phyloP scores from a whole-genome alignment of 2,113 vertebrate species.

The Salminus brasiliensis region DNA sequence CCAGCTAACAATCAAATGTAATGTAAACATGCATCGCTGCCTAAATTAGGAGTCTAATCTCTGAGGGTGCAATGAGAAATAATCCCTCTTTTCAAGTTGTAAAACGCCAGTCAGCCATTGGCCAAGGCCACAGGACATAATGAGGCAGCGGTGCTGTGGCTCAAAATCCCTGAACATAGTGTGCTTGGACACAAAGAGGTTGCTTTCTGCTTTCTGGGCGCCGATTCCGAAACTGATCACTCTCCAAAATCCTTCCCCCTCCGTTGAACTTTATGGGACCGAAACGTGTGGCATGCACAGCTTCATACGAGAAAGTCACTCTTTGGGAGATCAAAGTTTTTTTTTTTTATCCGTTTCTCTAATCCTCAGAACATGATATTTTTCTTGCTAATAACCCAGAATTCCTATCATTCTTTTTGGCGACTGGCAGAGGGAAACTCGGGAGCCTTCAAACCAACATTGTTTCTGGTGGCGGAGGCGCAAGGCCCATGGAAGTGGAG shows the following conservation, averaged over 20 bases:
- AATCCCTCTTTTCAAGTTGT: constrained; percentile 35
- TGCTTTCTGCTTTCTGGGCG: constrained; percentile 43
- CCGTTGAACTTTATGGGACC: constrained; percentile 34
- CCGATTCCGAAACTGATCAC: constrained; percentile 21
- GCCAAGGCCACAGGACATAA: constrained; percentile 28
- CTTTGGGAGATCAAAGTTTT: constrained; percentile 41
- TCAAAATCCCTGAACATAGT: constrained; percentile 32
- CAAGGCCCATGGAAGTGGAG: constrained; percentile 16
- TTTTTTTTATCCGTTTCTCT: constrained; percentile 25
- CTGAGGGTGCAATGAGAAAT: constrained; percentile 8
- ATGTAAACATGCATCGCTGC: constrained; percentile 33
- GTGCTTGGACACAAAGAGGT: constrained; percentile 35
- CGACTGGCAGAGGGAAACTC: constrained; percentile 41
- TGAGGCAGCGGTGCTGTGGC: constrained; percentile 11
- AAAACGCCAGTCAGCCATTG: constrained; percentile 20
- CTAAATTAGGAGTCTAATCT: constrained; percentile 30
- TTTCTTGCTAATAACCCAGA: constrained; percentile 49
- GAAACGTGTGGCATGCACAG: background rate
- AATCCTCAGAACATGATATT: constrained; percentile 55
- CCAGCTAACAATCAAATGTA: constrained; percentile 34
- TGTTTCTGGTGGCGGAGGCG: constrained; percentile 31
- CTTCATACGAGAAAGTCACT: constrained; percentile 34
- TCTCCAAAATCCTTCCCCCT: constrained; percentile 39
- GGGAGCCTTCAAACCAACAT: constrained; percentile 43
- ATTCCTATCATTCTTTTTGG: constrained; percentile 55